Evolutionary conservation across 2,797 vertebrate species (phyloP).

Genomic region (Momotus momota): DNA sequence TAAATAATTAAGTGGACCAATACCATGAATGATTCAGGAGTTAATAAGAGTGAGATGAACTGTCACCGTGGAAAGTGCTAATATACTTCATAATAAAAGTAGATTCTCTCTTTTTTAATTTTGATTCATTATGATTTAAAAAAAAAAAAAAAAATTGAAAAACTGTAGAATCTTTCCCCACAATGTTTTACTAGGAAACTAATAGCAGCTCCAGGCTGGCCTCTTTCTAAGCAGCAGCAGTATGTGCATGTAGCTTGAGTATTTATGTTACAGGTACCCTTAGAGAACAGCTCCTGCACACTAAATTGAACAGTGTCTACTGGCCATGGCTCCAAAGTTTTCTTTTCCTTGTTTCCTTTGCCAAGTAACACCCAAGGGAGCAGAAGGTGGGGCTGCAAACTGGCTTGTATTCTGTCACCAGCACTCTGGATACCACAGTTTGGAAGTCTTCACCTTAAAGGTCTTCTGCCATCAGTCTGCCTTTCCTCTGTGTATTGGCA

Average conservation of each 20-base stretch:
- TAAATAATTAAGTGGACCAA: neutral
- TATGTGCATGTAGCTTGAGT: neutral
- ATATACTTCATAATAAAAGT: neutral
- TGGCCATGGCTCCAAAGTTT: neutral
- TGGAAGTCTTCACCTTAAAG: neutral
- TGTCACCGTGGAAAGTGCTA: neutral
- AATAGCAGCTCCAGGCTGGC: neutral
- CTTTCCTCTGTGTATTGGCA: neutral
- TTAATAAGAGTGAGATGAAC: neutral
- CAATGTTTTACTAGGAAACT: neutral
- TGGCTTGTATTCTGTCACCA: too few relatives aligned
- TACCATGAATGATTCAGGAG: neutral
- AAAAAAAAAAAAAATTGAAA: neutral
- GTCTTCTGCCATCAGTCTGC: neutral
- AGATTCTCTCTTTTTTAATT: neutral
- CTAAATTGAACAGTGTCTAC: neutral
- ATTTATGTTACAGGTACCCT: fast-evolving
- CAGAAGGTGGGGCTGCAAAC: neutral
- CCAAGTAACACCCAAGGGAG: neutral
- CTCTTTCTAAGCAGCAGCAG: neutral
- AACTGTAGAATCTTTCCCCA: neutral
- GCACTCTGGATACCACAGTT: neutral
- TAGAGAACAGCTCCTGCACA: neutral
- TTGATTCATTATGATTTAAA: neutral
- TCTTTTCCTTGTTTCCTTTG: neutral